These are phyloP conservation scores for Suncus etruscus DNA, from an alignment of 2,113 vertebrate species.

Conservation along the genomic window DNA sequence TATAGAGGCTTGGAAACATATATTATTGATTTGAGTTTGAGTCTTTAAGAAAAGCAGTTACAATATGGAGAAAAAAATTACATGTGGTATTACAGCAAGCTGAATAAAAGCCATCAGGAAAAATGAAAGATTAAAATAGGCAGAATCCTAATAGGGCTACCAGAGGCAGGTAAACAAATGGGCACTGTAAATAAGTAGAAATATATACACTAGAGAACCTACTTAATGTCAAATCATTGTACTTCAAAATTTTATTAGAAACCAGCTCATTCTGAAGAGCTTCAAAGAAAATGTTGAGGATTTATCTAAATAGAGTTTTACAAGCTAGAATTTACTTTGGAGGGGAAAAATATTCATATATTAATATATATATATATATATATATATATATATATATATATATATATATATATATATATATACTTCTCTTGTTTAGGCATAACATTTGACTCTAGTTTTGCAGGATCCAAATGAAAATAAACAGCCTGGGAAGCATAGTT, in stretches of 20 bases:
- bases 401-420: too few species aligned
- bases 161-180: neutral
- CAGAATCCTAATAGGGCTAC: neutral
- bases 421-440: conserved; percentile 57
- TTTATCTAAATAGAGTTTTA: conserved; percentile 17
- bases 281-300: conserved; percentile 32
- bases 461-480: conserved; percentile 70
- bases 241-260: conserved; percentile 22
- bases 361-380: too few species aligned
- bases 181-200: neutral
- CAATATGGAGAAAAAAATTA: neutral
- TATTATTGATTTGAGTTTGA: neutral
- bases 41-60: neutral
- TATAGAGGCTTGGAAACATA: neutral
- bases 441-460: conserved; percentile 64
- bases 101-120: neutral
- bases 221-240: neutral
- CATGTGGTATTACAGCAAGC: neutral
- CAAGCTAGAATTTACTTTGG: neutral
- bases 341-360: neutral
- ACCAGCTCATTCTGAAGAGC: neutral
- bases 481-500: conserved; percentile 57
- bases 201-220: neutral
- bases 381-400: too few species aligned
- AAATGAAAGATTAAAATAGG: neutral